These are phyloP conservation scores for Ellobius talpinus DNA, from an alignment of 2,113 vertebrate genomes.

Conservation along the genomic window DNA sequence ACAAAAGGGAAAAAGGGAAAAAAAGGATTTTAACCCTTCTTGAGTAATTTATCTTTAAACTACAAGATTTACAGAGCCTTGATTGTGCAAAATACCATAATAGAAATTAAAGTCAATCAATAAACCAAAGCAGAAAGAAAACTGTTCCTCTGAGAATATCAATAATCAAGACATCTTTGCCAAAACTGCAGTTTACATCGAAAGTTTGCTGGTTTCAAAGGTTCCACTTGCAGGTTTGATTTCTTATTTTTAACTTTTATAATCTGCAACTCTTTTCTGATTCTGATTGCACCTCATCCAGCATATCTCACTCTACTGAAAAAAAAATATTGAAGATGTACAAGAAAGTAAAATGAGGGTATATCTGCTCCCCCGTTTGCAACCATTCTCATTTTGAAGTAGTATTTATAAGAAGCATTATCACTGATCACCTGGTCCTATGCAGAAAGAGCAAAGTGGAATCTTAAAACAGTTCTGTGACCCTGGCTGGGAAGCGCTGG, in stretches of 20 bases:
- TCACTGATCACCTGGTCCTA: accelerated
- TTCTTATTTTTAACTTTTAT: conserved; percentile 68
- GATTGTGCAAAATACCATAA: conserved; percentile 88
- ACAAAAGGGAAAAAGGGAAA: background rate
- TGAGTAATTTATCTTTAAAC: conserved; percentile 86
- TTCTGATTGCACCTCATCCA: conserved; percentile 75
- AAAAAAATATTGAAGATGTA: background rate
- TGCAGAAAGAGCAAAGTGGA: background rate
- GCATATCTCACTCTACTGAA: background rate
- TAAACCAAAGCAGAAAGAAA: conserved; percentile 82
- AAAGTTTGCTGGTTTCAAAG: conserved; percentile 65
- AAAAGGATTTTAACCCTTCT: conserved; percentile 71
- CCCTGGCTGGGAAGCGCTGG: background rate
- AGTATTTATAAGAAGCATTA: background rate
- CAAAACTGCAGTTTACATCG: conserved; percentile 57
- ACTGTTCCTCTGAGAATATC: conserved; percentile 75
- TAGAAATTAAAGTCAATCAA: conserved; percentile 84
- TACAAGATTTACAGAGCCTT: conserved; percentile 88
- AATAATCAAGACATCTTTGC: conserved; percentile 72
- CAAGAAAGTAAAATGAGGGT: background rate
- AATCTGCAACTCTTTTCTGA: conserved; percentile 77
- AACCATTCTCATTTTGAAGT: conserved; percentile 4
- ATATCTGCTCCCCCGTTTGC: background rate
- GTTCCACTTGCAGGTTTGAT: conserved; percentile 76
- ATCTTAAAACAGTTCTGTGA: background rate